Percentiles rank a stretch among this genome's conserved stretches.
Conservation (phyloP, 2,113 vertebrate genomes). For the Saguinus midas region DNA sequence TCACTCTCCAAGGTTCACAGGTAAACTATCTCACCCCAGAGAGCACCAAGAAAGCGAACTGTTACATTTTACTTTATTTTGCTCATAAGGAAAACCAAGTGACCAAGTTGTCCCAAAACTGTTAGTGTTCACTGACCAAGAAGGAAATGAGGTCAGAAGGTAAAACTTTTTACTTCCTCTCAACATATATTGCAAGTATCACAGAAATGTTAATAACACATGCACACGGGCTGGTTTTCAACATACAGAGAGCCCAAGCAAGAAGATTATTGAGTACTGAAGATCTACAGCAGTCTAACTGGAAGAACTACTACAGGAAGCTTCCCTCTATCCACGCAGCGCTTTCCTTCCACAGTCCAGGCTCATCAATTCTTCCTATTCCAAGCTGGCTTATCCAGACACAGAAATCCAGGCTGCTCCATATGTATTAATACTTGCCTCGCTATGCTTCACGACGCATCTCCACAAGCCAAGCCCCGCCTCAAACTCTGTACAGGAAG, state of each 20-base stretch:
- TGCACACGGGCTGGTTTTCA: neutral
- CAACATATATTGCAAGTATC: neutral
- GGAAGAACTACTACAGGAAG: neutral
- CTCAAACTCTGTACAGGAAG: constrained; percentile 89
- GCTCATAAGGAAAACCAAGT: neutral
- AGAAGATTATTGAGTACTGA: neutral
- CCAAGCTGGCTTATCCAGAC: neutral
- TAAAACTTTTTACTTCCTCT: neutral
- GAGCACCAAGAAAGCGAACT: neutral
- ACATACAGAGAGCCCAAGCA: neutral
- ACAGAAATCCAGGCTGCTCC: neutral
- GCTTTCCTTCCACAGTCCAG: neutral
- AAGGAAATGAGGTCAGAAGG: constrained; percentile 16
- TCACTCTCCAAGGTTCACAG: neutral
- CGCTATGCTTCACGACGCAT: neutral
- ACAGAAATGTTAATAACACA: neutral
- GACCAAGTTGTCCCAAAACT: neutral
- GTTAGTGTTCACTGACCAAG: neutral
- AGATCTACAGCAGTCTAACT: neutral
- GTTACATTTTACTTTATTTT: constrained; percentile 61
- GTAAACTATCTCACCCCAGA: neutral
- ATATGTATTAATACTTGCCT: neutral
- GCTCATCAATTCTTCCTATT: neutral
- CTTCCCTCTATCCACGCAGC: neutral
- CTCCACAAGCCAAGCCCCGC: neutral